Percentiles rank a stretch among this genome's conserved stretches.
These are phyloP conservation scores for Lasioglossum zephyrum DNA, from an alignment of 2,888 invertebrate genomes.

Conservation along the genomic window DNA sequence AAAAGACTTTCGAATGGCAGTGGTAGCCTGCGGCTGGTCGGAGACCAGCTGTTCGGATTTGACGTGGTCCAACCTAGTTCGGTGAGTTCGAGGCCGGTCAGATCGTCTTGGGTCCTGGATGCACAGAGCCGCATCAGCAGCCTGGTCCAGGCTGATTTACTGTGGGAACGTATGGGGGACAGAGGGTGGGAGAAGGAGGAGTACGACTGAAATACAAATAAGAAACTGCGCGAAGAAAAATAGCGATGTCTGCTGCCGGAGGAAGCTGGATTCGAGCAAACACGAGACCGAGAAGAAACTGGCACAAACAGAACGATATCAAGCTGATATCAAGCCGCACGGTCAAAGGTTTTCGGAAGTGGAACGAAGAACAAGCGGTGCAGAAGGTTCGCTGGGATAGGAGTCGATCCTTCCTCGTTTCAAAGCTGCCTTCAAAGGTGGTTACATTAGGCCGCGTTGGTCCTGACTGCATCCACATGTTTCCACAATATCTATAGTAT, in stretches of 20 bases:
- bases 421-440: conserved; percentile 71
- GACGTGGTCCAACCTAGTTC: conserved; percentile 44
- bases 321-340: not conserved
- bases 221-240: conserved; percentile 34
- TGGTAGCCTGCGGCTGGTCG: not conserved
- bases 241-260: not conserved
- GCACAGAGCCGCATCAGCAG: conserved; percentile 10
- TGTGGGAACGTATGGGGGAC: not conserved
- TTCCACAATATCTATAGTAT: conserved; percentile 62
- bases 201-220: conserved; percentile 34
- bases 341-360: conserved; percentile 36
- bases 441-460: conserved; percentile 69
- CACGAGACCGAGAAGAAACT: conserved; percentile 31
- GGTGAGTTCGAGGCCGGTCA: conserved; percentile 24
- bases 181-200: not conserved
- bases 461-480: conserved; percentile 67
- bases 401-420: conserved; percentile 56
- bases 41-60: conserved; percentile 29
- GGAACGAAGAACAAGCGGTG: conserved; percentile 50
- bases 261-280: not conserved
- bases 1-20: not conserved
- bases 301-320: conserved; percentile 35
- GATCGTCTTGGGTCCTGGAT: conserved; percentile 1
- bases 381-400: conserved; percentile 37
- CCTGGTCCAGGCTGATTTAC: conserved; percentile 25